Percentiles rank a stretch among this genome's conserved stretches.
phyloP scores from a whole-genome alignment of 2,888 invertebrate genomes.

The Parnassius smintheus region DNA sequence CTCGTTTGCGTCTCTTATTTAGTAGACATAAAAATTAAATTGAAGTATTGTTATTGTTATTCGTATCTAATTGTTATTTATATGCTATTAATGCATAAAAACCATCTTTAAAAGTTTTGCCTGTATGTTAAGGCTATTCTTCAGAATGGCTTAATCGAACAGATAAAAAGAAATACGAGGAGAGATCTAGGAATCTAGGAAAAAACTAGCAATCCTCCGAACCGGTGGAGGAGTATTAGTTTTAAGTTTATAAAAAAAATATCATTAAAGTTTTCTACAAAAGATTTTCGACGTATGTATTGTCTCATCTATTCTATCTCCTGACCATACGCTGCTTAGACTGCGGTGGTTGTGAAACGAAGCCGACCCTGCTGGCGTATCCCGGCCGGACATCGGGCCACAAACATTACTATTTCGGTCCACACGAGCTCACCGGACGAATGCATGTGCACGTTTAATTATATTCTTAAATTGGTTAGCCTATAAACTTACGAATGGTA shows the following conservation, averaged over 20 bases:
- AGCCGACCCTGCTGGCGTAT: constrained; percentile 18
- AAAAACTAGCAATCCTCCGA: too few species aligned
- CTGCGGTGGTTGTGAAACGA: constrained; percentile 34
- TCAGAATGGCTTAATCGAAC: too few species aligned
- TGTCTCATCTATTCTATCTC: constrained; percentile 3
- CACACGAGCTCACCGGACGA: not conserved
- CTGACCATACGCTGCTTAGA: constrained; percentile 35
- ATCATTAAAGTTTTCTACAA: not conserved
- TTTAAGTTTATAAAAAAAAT: not conserved
- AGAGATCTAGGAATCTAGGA: too few species aligned
- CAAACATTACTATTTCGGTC: constrained; percentile 38
- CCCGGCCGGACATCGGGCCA: constrained; percentile 41
- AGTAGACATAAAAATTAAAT: too few species aligned
- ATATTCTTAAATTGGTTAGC: not conserved
- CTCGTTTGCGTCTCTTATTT: too few species aligned
- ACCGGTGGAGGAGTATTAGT: too few species aligned
- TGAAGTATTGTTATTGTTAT: too few species aligned
- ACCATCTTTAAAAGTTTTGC: too few species aligned
- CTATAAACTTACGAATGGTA: not conserved
- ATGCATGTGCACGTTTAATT: not conserved
- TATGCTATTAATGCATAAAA: too few species aligned
- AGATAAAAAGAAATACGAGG: too few species aligned
- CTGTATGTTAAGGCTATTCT: too few species aligned
- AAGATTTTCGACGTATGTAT: not conserved
- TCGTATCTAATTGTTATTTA: too few species aligned